Conservation (phyloP, 2,113 vertebrate species). For the Boleophthalmus pectinirostris region DNA sequence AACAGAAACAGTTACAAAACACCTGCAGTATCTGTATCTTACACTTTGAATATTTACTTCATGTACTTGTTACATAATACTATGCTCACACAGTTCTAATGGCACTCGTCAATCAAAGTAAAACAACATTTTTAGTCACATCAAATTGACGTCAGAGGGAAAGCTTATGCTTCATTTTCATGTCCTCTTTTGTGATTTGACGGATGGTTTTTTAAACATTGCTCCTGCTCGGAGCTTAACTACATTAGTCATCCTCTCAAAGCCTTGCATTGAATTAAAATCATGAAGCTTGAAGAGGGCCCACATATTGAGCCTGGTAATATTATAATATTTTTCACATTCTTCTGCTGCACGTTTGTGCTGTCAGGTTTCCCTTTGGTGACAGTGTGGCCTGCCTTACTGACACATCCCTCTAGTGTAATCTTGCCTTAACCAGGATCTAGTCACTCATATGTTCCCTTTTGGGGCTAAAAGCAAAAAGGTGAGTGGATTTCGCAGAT, state of each 20-base stretch:
- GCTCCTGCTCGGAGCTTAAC: conserved; percentile 25
- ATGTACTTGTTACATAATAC: background rate
- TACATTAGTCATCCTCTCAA: conserved; percentile 47
- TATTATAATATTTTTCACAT: conserved; percentile 9
- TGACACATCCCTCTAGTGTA: conserved; percentile 46
- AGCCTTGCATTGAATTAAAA: conserved; percentile 48
- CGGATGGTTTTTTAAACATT: conserved; percentile 43
- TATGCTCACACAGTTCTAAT: background rate
- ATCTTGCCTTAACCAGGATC: conserved; percentile 46
- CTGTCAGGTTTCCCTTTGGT: conserved; percentile 36
- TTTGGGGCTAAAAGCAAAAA: conserved; percentile 30
- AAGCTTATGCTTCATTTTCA: conserved; percentile 33
- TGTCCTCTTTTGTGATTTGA: conserved; percentile 29
- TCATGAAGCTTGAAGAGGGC: conserved; percentile 32
- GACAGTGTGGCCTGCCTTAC: conserved; percentile 24
- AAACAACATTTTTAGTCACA: conserved; percentile 17
- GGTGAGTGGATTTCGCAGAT: conserved; percentile 39
- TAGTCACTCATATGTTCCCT: conserved; percentile 37
- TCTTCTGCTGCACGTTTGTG: conserved; percentile 29
- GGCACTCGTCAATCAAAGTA: background rate
- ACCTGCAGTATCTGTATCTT: background rate
- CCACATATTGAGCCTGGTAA: conserved; percentile 18
- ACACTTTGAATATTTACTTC: background rate
- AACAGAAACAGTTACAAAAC: background rate
- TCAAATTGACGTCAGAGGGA: conserved; percentile 24